Evolutionary conservation across 2,797 vertebrate species (phyloP).

Genomic region (Aulostomus chinensis): DNA sequence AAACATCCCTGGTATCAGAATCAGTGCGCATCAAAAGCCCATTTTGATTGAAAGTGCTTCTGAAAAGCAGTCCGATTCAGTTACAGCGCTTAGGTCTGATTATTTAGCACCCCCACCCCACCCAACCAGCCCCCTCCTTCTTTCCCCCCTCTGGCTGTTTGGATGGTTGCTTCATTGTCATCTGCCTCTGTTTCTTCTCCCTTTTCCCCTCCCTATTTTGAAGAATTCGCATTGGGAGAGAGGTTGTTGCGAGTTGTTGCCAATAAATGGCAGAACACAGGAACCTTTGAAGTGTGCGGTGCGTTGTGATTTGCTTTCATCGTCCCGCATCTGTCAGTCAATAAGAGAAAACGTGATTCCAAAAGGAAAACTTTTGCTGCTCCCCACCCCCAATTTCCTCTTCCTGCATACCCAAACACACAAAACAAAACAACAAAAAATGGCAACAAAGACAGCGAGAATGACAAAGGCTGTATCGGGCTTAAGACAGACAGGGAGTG

Average conservation of each 20-base stretch:
- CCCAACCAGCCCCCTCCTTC: conserved; percentile 31
- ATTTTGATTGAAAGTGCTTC: conserved; percentile 62
- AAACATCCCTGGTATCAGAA: conserved; percentile 53
- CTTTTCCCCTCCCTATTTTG: conserved; percentile 31
- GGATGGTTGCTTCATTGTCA: conserved; percentile 58
- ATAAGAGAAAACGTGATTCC: conserved; percentile 55
- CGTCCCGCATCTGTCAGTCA: conserved; percentile 64
- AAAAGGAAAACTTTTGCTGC: conserved; percentile 61
- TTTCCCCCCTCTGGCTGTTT: conserved; percentile 53
- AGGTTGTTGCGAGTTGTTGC: conserved; percentile 56
- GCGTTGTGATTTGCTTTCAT: conserved; percentile 70
- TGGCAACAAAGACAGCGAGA: conserved; percentile 40
- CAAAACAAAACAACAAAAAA: conserved; percentile 39
- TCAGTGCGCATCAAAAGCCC: conserved; percentile 44
- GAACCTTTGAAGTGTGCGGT: conserved; percentile 66
- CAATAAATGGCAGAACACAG: conserved; percentile 62
- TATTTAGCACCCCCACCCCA: conserved; percentile 54
- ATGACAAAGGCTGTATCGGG: conserved; percentile 46
- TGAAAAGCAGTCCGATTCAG: conserved; percentile 57
- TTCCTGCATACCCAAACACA: conserved; percentile 10
- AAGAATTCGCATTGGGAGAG: conserved; percentile 53
- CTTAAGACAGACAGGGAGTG: conserved; percentile 46
- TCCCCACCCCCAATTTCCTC: conserved; percentile 34
- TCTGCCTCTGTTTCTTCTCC: conserved; percentile 38
- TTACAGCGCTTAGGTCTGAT: conserved; percentile 60